Percentiles rank a stretch among this genome's conserved stretches.
Conservation (phyloP, 2,113 vertebrate species). For the Ictalurus furcatus region DNA sequence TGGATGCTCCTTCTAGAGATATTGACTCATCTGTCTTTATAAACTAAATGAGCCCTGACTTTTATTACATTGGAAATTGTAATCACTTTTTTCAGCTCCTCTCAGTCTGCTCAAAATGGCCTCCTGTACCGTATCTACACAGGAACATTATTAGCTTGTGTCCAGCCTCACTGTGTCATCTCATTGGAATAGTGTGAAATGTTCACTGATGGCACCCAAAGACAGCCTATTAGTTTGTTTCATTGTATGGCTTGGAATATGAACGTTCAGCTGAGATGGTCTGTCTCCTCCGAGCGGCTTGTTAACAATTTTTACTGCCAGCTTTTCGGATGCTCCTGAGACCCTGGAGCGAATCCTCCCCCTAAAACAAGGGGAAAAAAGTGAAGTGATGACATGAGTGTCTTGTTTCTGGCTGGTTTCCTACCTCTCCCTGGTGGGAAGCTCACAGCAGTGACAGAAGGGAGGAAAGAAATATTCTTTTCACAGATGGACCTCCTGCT, state of each 20-base stretch:
- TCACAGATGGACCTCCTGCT: constrained; percentile 69
- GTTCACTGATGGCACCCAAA: constrained; percentile 30
- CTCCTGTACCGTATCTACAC: constrained; percentile 59
- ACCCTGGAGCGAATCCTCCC: constrained; percentile 31
- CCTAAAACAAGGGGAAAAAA: constrained; percentile 28
- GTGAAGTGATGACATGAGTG: constrained; percentile 41
- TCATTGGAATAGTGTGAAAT: constrained; percentile 43
- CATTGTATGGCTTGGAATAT: constrained; percentile 39
- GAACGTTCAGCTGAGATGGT: constrained; percentile 26
- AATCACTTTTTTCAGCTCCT: constrained; percentile 52
- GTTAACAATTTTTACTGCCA: constrained; percentile 37
- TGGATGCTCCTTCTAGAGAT: background rate
- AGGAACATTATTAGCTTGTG: constrained; percentile 51
- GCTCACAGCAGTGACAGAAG: constrained; percentile 46
- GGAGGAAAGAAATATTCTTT: constrained; percentile 54
- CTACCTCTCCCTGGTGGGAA: constrained; percentile 28
- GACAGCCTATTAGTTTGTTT: constrained; percentile 49
- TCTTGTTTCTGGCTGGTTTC: constrained; percentile 45
- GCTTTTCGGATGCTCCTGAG: constrained; percentile 19
- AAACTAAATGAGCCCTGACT: constrained; percentile 55
- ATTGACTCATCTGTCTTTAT: constrained; percentile 47
- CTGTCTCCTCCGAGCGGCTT: constrained; percentile 32
- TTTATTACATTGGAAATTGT: constrained; percentile 51
- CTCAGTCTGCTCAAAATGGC: constrained; percentile 53
- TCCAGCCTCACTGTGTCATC: background rate